Evolutionary conservation across 2,797 vertebrate species (phyloP), one percentile per base, ranked within the genome.

Genomic region (Semotilus atromaculatus): DNA sequence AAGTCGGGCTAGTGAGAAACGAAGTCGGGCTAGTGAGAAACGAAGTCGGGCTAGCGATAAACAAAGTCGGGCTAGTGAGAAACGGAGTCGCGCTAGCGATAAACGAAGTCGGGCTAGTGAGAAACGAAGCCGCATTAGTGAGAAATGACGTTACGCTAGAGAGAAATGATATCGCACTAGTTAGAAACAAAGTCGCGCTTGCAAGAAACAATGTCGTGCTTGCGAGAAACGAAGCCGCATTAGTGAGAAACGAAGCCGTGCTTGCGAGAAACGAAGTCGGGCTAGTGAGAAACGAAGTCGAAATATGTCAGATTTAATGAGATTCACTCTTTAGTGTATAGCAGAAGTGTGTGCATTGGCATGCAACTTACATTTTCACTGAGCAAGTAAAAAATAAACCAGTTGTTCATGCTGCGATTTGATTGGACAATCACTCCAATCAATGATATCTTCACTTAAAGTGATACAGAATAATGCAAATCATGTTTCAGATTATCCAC

Each of bases 51-150:
- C 3, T 11, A 0, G 53, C 1, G 9, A n/a, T 8, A 55, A 10
- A 10, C 4, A 0, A 9, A 55, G 53, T 0, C 3, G 0, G 0
- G 9, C 1, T n/a, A 0, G 3, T 11, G 3, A 58, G 1, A 58
- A n/a, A n/a, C 0, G 0, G 5, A 58, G 21, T 0, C 0, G 0
- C 8, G 9, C 8, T 10, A 0, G 3, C 10, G 1, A 55, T 3
- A 55, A 23, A 11, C 4, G 1, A 23, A 55, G 21, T 0, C 0
- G 0, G 1, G 9, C 3, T n/a, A 0, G 8, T 4, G 53, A 55
- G 21, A 55, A 23, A n/a, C 1, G 3, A 10, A 55, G 21, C n/a
- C 10, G 0, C 1, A 11, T 10, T n/a, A 0, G 23, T 13, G 55
- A 58, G 3, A 43, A 13, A 13, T 1, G 1, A 43, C 14, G 43